These are phyloP conservation scores for Melitaea cinxia DNA, from an alignment of 1,140 invertebrate species.

Conservation along the genomic window DNA sequence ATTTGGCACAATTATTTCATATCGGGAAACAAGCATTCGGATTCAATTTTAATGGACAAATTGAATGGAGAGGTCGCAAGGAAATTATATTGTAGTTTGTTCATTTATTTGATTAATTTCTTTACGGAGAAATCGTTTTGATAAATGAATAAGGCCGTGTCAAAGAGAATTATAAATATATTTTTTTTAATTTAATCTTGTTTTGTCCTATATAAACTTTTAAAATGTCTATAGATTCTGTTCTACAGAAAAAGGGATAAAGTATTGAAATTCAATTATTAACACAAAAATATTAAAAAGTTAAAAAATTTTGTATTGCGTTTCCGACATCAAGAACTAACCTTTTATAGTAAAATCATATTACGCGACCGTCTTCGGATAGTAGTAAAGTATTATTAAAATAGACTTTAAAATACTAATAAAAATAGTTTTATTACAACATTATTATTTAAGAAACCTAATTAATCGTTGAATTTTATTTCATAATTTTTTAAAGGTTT, in stretches of 20 bases:
- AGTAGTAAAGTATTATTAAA: slow-evolving; percentile 31
- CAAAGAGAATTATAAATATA: too few relatives aligned
- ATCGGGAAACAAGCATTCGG: slow-evolving; percentile 17
- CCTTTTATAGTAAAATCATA: slow-evolving; percentile 37
- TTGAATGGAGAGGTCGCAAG: slow-evolving; percentile 9
- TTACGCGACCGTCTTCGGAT: slow-evolving; percentile 24
- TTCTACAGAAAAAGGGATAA: too few relatives aligned
- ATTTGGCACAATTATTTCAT: slow-evolving; percentile 33
- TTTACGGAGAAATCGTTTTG: not conserved
- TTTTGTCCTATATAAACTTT: too few relatives aligned
- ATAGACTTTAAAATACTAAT: slow-evolving; percentile 16
- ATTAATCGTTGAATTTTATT: too few relatives aligned
- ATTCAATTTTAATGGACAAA: slow-evolving; percentile 21
- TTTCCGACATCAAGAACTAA: slow-evolving; percentile 25
- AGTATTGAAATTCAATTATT: too few relatives aligned
- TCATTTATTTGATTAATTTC: not conserved
- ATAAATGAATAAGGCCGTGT: too few relatives aligned
- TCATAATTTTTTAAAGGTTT: too few relatives aligned
- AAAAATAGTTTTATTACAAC: not conserved
- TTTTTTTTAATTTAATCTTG: too few relatives aligned
- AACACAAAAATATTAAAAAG: not conserved
- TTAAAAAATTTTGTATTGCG: slow-evolving; percentile 30
- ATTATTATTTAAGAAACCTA: too few relatives aligned
- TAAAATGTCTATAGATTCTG: too few relatives aligned
- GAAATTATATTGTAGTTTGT: slow-evolving; percentile 4